phyloP scores from a whole-genome alignment of 2,797 vertebrate genomes.

The Dicrostonyx torquatus region DNA sequence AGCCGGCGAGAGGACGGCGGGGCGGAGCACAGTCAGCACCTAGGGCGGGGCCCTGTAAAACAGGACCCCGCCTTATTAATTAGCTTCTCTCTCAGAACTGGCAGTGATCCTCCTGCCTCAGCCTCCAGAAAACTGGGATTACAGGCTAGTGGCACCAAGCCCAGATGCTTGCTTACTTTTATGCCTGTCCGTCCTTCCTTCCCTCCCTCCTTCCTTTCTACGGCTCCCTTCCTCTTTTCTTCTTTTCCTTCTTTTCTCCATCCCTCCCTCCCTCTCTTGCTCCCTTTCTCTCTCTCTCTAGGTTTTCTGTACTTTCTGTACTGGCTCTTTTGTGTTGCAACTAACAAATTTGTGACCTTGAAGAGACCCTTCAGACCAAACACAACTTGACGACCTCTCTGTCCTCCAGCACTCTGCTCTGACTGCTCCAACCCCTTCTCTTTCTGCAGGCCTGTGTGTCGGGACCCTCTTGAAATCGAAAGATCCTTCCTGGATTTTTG shows the following conservation, averaged over 20 bases:
- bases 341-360: not conserved
- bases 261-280: accelerated
- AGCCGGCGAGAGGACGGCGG: not conserved
- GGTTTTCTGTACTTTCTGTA: not conserved
- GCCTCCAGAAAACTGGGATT: not conserved
- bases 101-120: not conserved
- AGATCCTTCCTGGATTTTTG: not conserved
- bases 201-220: accelerated
- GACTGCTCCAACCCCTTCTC: not conserved
- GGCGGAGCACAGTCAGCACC: not conserved
- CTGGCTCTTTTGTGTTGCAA: not conserved
- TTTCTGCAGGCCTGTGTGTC: not conserved
- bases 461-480: not conserved
- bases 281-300: not conserved
- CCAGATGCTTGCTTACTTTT: not conserved
- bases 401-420: not conserved
- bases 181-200: accelerated
- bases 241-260: not conserved
- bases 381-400: not conserved
- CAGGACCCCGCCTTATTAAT: not conserved
- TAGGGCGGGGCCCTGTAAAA: not conserved
- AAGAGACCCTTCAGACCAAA: not conserved
- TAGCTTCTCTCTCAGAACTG: not conserved
- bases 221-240: too few relatives aligned
- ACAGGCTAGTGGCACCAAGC: not conserved